Conservation (phyloP, 1,140 invertebrate genomes). For the Campoletis sonorensis region DNA sequence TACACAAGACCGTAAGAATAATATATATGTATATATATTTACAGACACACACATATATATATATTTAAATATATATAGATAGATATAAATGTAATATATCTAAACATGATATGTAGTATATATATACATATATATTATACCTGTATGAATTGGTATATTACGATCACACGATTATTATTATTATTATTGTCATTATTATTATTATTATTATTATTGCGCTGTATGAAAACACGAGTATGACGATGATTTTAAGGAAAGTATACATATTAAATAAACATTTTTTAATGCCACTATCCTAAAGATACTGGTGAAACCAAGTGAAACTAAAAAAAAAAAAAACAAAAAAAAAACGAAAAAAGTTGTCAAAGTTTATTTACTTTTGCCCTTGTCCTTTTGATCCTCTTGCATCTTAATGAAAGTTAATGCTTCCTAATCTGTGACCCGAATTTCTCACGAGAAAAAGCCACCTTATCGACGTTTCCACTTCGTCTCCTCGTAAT, state of each 20-base stretch:
- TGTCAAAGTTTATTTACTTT: constrained; percentile 51
- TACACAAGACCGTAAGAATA: constrained; percentile 69
- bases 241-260: constrained; percentile 76
- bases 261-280: constrained; percentile 76
- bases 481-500: not conserved
- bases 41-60: too few species aligned
- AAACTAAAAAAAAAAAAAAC: too few species aligned
- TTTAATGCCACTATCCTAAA: constrained; percentile 74
- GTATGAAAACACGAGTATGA: constrained; percentile 73
- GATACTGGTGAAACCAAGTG: constrained; percentile 73
- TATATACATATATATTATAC: constrained; percentile 58
- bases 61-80: too few species aligned
- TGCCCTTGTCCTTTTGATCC: not conserved
- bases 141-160: constrained; percentile 48
- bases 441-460: not conserved
- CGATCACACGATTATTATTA: constrained; percentile 45
- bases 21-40: constrained; percentile 62
- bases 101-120: constrained; percentile 56
- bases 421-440: not conserved
- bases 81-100: constrained; percentile 53
- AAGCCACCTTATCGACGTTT: constrained; percentile 32
- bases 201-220: constrained; percentile 71
- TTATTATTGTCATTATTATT: too few species aligned
- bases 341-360: constrained; percentile 47
- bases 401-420: not conserved